phyloP scores from a whole-genome alignment of 2,888 invertebrate genomes.

The Euplagia quadripunctaria region DNA sequence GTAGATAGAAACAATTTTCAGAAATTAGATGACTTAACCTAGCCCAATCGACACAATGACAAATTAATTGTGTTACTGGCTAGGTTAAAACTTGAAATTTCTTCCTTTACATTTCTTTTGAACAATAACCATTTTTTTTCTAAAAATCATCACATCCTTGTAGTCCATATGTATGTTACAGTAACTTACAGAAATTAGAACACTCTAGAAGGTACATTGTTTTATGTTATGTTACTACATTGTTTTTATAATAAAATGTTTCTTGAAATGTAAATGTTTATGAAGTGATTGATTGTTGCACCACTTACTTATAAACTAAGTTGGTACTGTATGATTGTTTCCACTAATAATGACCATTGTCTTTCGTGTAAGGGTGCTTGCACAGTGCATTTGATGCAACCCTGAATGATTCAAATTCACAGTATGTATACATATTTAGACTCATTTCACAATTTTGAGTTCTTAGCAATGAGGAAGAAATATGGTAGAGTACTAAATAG shows the following conservation, averaged over 20 bases:
- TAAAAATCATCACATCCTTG: background rate
- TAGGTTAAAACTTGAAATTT: background rate
- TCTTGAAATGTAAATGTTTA: constrained; percentile 31
- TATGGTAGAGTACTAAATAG: background rate
- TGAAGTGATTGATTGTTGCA: constrained; percentile 34
- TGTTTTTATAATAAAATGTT: constrained; percentile 19
- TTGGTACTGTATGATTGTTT: constrained; percentile 50
- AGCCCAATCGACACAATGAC: background rate
- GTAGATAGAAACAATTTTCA: constrained; percentile 2
- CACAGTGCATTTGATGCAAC: background rate
- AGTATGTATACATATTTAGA: background rate
- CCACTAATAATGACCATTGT: constrained; percentile 54
- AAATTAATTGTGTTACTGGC: no score
- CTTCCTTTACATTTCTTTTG: background rate
- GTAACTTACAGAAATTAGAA: background rate
- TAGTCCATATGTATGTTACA: background rate
- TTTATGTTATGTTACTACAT: background rate
- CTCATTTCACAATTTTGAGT: background rate
- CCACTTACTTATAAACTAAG: constrained; percentile 52
- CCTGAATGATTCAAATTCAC: constrained; percentile 1
- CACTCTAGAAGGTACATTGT: background rate
- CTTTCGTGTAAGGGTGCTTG: constrained; percentile 30
- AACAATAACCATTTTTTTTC: background rate
- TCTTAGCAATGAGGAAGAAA: background rate
- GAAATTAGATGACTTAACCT: background rate